Conservation (phyloP, 1,140 invertebrate species). For the Zaprionus capensis region DNA sequence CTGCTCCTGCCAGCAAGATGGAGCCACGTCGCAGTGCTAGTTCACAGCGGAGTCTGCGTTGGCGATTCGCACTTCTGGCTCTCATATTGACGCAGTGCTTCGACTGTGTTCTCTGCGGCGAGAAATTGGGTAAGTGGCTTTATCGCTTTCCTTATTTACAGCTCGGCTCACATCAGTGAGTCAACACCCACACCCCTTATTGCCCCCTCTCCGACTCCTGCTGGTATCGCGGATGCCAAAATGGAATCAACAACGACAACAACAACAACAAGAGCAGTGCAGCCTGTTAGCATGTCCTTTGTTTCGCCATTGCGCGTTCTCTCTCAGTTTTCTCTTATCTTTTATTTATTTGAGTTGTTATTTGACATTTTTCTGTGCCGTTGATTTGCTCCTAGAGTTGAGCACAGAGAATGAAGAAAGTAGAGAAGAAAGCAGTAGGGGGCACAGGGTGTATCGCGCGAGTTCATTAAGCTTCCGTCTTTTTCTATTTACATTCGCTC, state of each 20-base stretch:
- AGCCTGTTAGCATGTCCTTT: slow-evolving; percentile 34
- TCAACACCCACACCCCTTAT: background rate
- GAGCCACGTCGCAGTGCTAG: slow-evolving; percentile 13
- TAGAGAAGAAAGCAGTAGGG: background rate
- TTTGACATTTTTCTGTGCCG: slow-evolving; percentile 68
- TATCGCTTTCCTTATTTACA: slow-evolving; percentile 56
- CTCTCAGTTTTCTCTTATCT: slow-evolving; percentile 54
- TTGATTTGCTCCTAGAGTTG: slow-evolving; percentile 41
- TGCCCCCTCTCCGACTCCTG: background rate
- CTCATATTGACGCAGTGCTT: slow-evolving; percentile 59
- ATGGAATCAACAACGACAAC: slow-evolving; percentile 23
- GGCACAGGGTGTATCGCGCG: background rate
- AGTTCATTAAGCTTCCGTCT: slow-evolving; percentile 55
- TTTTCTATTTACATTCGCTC: slow-evolving; percentile 52
- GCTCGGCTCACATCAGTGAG: slow-evolving; percentile 46
- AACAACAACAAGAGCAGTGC: slow-evolving; percentile 19
- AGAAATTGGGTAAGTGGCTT: slow-evolving; percentile 77
- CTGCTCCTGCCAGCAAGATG: slow-evolving; percentile 34
- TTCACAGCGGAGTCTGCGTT: slow-evolving; percentile 12
- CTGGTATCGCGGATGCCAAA: slow-evolving; percentile 28
- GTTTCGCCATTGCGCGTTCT: slow-evolving; percentile 26
- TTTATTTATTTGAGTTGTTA: slow-evolving; percentile 67
- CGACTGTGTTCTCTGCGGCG: slow-evolving; percentile 65
- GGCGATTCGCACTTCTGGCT: slow-evolving; percentile 45
- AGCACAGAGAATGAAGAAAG: background rate